Conservation (phyloP, 2,113 vertebrate genomes). For the Dasyornis broadbenti region DNA sequence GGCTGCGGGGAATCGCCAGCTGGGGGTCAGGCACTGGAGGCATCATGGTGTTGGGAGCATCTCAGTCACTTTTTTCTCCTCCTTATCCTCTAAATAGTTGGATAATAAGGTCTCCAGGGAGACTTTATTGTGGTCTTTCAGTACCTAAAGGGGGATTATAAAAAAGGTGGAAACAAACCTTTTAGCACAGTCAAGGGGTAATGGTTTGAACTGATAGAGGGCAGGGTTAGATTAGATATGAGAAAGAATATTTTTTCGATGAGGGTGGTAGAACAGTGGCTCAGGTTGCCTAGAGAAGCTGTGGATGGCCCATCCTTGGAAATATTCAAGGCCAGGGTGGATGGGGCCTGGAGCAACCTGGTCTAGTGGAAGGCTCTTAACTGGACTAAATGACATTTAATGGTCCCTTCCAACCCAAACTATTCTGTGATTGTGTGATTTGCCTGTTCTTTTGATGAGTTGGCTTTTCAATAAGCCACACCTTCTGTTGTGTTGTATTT, state of each 20-base stretch:
- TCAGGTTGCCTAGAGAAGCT: background rate
- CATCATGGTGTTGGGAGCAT: rapidly evolving
- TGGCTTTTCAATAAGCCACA: background rate
- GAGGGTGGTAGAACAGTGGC: background rate
- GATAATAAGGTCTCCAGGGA: background rate
- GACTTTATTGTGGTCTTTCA: too few relatives aligned
- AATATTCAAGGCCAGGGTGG: background rate
- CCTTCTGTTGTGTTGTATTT: rapidly evolving
- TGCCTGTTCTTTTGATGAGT: background rate
- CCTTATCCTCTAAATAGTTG: background rate
- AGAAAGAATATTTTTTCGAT: background rate
- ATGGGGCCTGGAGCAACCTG: background rate
- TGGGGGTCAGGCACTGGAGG: rapidly evolving
- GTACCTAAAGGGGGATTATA: too few relatives aligned
- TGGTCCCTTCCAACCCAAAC: background rate
- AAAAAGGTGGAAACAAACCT: background rate
- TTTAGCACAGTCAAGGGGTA: background rate
- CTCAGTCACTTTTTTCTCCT: background rate
- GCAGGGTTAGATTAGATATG: background rate
- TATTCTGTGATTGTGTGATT: background rate
- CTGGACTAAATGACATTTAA: background rate
- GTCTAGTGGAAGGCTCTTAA: background rate
- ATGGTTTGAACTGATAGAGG: background rate
- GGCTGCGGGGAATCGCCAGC: background rate
- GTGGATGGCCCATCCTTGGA: background rate